Base-by-base conservation (phyloP, 2,888 invertebrate genomes). In the Drosophila meridiana region DNA sequence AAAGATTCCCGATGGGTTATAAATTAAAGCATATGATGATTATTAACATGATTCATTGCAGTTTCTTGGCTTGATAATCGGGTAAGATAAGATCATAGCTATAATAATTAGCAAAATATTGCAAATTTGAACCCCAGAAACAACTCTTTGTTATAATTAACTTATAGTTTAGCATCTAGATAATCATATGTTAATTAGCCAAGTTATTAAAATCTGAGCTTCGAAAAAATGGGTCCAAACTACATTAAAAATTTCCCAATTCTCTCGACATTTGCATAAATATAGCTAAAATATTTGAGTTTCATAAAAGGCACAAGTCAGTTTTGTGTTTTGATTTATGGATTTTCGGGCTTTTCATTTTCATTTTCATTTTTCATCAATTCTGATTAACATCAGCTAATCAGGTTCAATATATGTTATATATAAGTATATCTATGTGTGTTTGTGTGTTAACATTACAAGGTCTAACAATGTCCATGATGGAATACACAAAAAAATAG, bases 381-480 rank as follows among this genome's bases (percentile, higher is more conserved):
- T 38, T 47, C 53, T 30, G 32, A 45, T 52, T 13, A 57, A 40
- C 30, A 56, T 42, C 34, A 70, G 30, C 38, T 50, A 60, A 62
- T 73, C 73, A 75, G 47, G 50, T 64, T 30, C 42, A 62, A 47
- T 65, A 59, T 30, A 26, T 34, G 20, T 28, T 47, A 7, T 47
- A 47, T 28, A 28, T 28, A 7, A 20, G 3, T 11, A 32, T 20
- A 2, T 13, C 0, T 20, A 20, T 11, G 32, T 50, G 48, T 50
- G 14, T n/a, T 14, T 32, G 50, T 50, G 45, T 61, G 52, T 62
- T 73, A 57, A 79, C n/a, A 83, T 79, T 87, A 89, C 82, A 83
- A 85, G 76, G 86, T 82, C 82, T 69, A 70, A 73, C 43, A 73
- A 78, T 69, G 75, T 74, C 69, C 69, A 67, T 74, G 62, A 42